Evolutionary conservation across 2,888 invertebrate species (phyloP).

Genomic region (Metopia argyrocephala): DNA sequence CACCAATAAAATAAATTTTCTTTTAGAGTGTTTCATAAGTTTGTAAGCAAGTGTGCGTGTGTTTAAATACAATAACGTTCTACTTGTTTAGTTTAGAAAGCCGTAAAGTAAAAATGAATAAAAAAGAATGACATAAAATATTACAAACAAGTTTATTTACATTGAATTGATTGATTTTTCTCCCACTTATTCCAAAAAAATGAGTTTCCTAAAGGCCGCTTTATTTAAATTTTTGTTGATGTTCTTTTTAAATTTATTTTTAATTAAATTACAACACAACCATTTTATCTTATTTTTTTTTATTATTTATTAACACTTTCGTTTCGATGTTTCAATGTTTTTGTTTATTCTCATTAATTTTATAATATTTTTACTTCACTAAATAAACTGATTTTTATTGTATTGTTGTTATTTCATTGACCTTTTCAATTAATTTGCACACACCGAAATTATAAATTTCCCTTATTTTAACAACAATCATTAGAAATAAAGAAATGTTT

Average conservation of each 20-base stretch:
- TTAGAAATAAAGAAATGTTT: background rate
- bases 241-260: constrained; percentile 25
- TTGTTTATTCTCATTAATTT: constrained; percentile 12
- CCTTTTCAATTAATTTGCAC: constrained; percentile 54
- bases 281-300: constrained; percentile 28
- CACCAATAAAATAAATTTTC: background rate
- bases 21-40: background rate
- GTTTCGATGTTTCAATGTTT: constrained; percentile 2
- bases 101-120: background rate
- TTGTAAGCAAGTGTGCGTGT: background rate
- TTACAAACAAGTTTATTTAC: constrained; percentile 11
- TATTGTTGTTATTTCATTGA: constrained; percentile 45
- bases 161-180: constrained; percentile 36
- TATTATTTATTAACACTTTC: constrained; percentile 9
- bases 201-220: constrained; percentile 30
- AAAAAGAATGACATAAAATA: too few relatives aligned
- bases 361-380: constrained; percentile 2
- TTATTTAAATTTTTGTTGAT: constrained; percentile 10
- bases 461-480: constrained; percentile 31
- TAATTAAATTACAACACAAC: background rate
- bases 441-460: constrained; percentile 33
- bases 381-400: constrained; percentile 27
- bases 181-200: constrained; percentile 28
- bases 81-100: constrained; percentile 18
- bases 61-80: constrained; percentile 30